Conservation (phyloP, 2,113 vertebrate genomes). For the Circaetus gallicus region DNA sequence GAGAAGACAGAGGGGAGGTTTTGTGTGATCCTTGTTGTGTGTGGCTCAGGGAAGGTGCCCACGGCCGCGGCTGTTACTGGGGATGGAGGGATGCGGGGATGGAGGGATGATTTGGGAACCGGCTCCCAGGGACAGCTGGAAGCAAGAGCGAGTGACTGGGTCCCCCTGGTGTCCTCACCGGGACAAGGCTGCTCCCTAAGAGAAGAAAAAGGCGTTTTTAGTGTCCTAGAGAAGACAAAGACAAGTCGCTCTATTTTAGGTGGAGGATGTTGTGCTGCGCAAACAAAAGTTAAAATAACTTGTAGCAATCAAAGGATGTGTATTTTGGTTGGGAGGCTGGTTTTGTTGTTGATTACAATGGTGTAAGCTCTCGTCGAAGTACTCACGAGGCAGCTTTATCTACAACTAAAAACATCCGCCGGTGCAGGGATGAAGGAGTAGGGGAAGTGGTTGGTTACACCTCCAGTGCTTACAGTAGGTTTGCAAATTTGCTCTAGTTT, state of each 20-base stretch:
- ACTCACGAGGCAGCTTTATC: neutral
- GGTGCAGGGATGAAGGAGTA: neutral
- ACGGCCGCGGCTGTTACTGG: neutral
- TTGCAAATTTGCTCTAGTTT: neutral
- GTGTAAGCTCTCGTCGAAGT: neutral
- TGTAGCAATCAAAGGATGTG: neutral
- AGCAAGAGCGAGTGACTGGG: neutral
- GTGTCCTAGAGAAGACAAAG: neutral
- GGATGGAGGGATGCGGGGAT: neutral
- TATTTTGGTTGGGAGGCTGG: neutral
- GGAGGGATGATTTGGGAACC: neutral
- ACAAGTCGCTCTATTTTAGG: fast-evolving
- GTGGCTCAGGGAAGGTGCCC: neutral
- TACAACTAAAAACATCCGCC: fast-evolving
- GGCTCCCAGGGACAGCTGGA: too few species aligned
- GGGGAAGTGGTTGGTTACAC: neutral
- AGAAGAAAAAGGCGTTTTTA: neutral
- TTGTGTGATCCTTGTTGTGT: too few species aligned
- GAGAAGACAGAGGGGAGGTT: neutral
- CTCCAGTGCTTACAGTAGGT: neutral
- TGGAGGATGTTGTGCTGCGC: neutral
- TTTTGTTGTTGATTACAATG: neutral
- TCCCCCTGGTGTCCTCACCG: neutral
- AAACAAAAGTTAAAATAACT: neutral
- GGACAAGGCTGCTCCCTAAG: fast-evolving